A percentile compares a stretch with the other conserved stretches of the same genome.
Evolutionary conservation across 2,113 vertebrate genomes (phyloP).

Genomic region (Ornithorhynchus anatinus): DNA sequence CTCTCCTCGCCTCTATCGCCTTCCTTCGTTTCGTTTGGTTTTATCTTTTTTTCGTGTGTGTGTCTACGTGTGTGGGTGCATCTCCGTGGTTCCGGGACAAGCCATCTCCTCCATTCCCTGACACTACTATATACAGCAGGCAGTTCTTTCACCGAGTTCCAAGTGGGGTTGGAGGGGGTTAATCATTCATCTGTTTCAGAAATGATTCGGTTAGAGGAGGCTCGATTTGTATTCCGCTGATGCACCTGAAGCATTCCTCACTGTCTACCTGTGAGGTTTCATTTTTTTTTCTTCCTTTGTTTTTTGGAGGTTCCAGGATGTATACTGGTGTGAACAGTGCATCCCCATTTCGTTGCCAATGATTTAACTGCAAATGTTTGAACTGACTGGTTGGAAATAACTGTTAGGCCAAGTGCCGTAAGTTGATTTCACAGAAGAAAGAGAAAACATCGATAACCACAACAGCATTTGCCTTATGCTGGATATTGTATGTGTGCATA

Average conservation of each 20-base stretch:
- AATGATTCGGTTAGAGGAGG: slow-evolving; percentile 36
- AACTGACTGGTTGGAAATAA: slow-evolving; percentile 24
- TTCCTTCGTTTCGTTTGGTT: slow-evolving; percentile 50
- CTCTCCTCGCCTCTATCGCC: slow-evolving; percentile 56
- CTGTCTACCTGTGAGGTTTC: slow-evolving; percentile 63
- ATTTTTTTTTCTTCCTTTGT: slow-evolving; percentile 24
- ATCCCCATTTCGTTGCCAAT: slow-evolving; percentile 24
- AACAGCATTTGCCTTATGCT: background rate
- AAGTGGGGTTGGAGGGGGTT: slow-evolving; percentile 42
- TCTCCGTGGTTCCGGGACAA: slow-evolving; percentile 67
- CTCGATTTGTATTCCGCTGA: slow-evolving; percentile 28
- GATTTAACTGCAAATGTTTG: slow-evolving; percentile 11
- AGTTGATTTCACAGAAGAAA: background rate
- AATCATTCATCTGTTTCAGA: slow-evolving; percentile 44
- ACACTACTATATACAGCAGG: slow-evolving; percentile 37
- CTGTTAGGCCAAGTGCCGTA: background rate
- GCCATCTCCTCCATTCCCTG: slow-evolving; percentile 62
- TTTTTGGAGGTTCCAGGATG: slow-evolving; percentile 32
- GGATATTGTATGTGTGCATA: background rate
- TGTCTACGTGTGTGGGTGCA: slow-evolving; percentile 52
- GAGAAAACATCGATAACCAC: background rate
- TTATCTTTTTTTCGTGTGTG: slow-evolving; percentile 31
- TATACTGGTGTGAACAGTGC: background rate
- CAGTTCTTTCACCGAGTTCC: slow-evolving; percentile 59
- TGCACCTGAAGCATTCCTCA: slow-evolving; percentile 60